Evolutionary conservation across 2,888 invertebrate species (phyloP).

Genomic region (Lasioglossum marginatum): DNA sequence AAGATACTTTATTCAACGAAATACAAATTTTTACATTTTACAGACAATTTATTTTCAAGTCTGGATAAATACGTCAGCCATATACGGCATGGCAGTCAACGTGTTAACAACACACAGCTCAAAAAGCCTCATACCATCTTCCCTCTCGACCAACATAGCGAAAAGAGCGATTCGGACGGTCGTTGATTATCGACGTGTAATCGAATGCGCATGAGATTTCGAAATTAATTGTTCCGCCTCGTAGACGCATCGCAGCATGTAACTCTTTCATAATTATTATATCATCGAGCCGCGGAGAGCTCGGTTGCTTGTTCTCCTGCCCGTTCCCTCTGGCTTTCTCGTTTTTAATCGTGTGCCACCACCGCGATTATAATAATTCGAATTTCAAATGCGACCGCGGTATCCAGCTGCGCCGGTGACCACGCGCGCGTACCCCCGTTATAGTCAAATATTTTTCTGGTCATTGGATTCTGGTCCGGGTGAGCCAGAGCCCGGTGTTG

Average conservation of each 20-base stretch:
- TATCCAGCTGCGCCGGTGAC: constrained; percentile 11
- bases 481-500: neutral
- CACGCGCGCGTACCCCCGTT: constrained; percentile 24
- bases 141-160: neutral
- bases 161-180: neutral
- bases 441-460: constrained; percentile 58
- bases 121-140: neutral
- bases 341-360: constrained; percentile 44
- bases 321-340: neutral
- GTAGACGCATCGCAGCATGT: constrained; percentile 50
- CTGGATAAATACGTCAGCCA: neutral
- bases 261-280: constrained; percentile 59
- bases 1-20: neutral
- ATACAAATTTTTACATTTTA: neutral
- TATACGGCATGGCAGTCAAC: neutral
- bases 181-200: constrained; percentile 39
- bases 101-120: neutral
- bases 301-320: neutral
- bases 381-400: constrained; percentile 57
- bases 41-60: neutral
- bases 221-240: constrained; percentile 46
- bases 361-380: constrained; percentile 60
- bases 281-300: constrained; percentile 39
- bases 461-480: constrained; percentile 39
- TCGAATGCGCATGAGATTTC: constrained; percentile 55